Base-by-base conservation (phyloP, 2,888 invertebrate species). In the Thera obeliscata region DNA sequence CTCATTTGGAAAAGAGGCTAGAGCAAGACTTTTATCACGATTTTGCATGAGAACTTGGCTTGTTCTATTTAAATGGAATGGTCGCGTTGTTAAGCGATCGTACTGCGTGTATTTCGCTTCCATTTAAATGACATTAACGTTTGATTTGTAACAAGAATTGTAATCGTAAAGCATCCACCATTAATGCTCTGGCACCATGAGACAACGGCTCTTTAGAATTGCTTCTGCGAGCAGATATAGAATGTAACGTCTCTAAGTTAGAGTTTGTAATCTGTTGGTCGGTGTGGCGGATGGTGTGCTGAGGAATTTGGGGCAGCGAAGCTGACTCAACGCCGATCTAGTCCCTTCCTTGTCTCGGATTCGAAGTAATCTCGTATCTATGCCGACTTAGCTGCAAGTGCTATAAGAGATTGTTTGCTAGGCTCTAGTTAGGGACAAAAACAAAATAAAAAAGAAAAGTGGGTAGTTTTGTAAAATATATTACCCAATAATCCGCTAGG, bases 271-370 rank as follows among this genome's bases (percentile, higher is more conserved):
- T 91, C 67, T 76, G 74, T 76, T 87, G 82, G 74, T 58, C 11
- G 33, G 43, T 73, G 65, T 73, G 75, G 83, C 78, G 81, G 91
- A 93, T 93, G 92, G 88, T 88, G 86, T 87, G 78, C 84, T 81
- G 73, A 83, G 91, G 92, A 89, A 93, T 93, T 92, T 93, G 90
- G 93, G 90, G 81, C 92, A 92, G 57, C 84, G 81, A 80, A 85
- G 90, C 89, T 93, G 92, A 93, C 87, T 93, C 93, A 92, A 90
- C 90, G 80, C 79, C 80, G 85, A 85, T 87, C 87, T 88, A 90
- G 88, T 90, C 89, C 91, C 88, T 89, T 91, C 87, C 82, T 86
- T 86, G 82, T 81, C 82, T 83, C 78, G 76, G 81, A 48, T 68
- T 68, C 56, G 54, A 84, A 81, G 83, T 84, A 85, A 85, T 87